phyloP scores from a whole-genome alignment of 2,888 invertebrate genomes.

The Megaustenia siamemsis region DNA sequence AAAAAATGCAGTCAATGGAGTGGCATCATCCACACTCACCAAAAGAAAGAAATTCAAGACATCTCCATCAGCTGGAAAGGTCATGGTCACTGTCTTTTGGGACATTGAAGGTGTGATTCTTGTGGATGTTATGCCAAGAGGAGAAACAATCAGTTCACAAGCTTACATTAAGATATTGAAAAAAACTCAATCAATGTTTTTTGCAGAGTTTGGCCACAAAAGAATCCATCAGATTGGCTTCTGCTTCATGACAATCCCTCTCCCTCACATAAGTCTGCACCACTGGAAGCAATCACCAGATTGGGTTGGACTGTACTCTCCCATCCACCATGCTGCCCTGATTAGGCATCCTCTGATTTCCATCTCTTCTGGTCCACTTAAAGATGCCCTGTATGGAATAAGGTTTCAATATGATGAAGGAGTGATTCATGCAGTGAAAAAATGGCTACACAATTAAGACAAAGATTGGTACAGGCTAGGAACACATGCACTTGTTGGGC shows the following conservation, averaged over 20 bases:
- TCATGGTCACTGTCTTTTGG: conserved; percentile 1
- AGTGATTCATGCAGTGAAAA: background rate
- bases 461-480: background rate
- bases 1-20: background rate
- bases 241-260: background rate
- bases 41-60: background rate
- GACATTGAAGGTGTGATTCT: no score
- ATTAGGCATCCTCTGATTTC: background rate
- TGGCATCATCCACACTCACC: background rate
- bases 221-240: background rate
- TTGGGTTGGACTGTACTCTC: background rate
- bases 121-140: no score
- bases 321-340: background rate
- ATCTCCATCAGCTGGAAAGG: background rate
- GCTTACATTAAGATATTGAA: conserved; percentile 11
- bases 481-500: background rate
- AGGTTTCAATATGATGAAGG: background rate
- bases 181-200: conserved; percentile 10
- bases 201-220: conserved; percentile 1
- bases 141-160: conserved; percentile 2
- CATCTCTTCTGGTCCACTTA: background rate
- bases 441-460: conserved; percentile 6
- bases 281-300: no score
- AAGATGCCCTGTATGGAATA: background rate
- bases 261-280: no score